phyloP scores from a whole-genome alignment of 1,140 invertebrate species.

The Halotydeus destructor region DNA sequence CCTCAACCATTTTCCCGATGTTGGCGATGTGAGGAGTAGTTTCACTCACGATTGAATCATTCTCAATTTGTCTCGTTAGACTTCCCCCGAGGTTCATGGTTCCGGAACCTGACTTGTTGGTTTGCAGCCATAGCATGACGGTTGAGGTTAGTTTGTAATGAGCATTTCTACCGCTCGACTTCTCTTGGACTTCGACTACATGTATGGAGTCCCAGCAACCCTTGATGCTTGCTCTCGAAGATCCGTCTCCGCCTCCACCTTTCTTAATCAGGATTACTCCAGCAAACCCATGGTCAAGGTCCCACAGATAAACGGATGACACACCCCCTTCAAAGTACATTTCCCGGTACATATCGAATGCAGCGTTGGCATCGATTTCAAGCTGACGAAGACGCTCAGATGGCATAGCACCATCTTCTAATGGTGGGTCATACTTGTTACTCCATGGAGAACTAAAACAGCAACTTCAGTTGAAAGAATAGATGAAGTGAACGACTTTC shows the following conservation, averaged over 20 bases:
- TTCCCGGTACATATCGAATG: conserved; percentile 96
- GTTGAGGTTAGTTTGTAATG: conserved; percentile 99
- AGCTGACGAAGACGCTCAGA: conserved; percentile 83
- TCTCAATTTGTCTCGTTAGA: conserved; percentile 85
- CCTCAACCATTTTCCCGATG: conserved; percentile 54
- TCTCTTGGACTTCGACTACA: conserved; percentile 94
- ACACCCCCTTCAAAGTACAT: conserved; percentile 99
- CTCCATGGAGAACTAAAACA: conserved; percentile 84
- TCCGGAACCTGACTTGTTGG: conserved; percentile 82
- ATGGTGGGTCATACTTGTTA: conserved; percentile 88
- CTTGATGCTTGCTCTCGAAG: conserved; percentile 90
- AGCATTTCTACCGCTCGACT: conserved; percentile 71
- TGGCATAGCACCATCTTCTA: conserved; percentile 96
- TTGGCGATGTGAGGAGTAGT: conserved; percentile 91
- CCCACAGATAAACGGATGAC: conserved; percentile 98
- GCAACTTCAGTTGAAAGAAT: conserved; percentile 6
- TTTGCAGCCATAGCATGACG: conserved; percentile 97
- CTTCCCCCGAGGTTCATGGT: conserved; percentile 97
- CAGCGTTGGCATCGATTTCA: conserved; percentile 92
- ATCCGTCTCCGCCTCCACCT: conserved; percentile 72
- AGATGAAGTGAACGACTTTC: background rate
- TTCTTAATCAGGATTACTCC: conserved; percentile 98
- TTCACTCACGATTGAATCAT: conserved; percentile 68
- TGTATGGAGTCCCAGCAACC: conserved; percentile 99
- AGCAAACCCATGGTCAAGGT: conserved; percentile 95